phyloP scores from a whole-genome alignment of 2,888 invertebrate species.

The Plebejus melissa region DNA sequence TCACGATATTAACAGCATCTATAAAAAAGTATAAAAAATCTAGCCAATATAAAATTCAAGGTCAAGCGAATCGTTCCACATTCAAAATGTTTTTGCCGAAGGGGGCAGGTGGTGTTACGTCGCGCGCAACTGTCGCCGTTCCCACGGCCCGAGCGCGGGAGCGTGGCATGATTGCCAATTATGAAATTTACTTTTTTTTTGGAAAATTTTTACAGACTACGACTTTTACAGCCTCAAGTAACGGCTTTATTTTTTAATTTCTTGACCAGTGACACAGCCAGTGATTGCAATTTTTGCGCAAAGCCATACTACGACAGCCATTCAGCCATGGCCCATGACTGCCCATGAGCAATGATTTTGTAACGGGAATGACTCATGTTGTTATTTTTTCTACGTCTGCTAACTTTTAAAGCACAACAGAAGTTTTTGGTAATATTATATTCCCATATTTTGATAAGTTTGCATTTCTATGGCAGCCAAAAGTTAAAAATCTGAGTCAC shows the following conservation, averaged over 20 bases:
- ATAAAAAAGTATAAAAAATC: conserved; percentile 28
- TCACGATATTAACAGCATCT: conserved; percentile 9
- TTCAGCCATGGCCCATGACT: background rate
- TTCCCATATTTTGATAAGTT: background rate
- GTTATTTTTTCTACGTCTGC: background rate
- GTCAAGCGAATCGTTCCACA: conserved; percentile 65
- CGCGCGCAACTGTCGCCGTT: conserved; percentile 70
- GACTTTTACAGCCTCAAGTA: conserved; percentile 22
- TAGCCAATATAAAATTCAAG: conserved; percentile 46
- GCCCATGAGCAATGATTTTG: background rate
- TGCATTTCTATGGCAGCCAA: background rate
- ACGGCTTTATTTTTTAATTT: background rate
- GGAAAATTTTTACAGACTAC: conserved; percentile 13
- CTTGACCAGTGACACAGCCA: background rate
- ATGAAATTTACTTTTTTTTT: conserved; percentile 46
- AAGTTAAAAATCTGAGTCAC: background rate
- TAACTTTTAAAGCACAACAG: background rate
- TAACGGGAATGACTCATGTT: conserved; percentile 14
- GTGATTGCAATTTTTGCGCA: conserved; percentile 4
- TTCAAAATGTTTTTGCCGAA: conserved; percentile 67
- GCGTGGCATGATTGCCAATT: conserved; percentile 71
- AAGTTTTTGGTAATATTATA: background rate
- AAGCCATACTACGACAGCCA: background rate
- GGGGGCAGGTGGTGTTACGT: conserved; percentile 60
- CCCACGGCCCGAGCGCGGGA: conserved; percentile 65